Evolutionary conservation across 2,888 invertebrate species (phyloP).

Genomic region (Oconnorella tubifera): DNA sequence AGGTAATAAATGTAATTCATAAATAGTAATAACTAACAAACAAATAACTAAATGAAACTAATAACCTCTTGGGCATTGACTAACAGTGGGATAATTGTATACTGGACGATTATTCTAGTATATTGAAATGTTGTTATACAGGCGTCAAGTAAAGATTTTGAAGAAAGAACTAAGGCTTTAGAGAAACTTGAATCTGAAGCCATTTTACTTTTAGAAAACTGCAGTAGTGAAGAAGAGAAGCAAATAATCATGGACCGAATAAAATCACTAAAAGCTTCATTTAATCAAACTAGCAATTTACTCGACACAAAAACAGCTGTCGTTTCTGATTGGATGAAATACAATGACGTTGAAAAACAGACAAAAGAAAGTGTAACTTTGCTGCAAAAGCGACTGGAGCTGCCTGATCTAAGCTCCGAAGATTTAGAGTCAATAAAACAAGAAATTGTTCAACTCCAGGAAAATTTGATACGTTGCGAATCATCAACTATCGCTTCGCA

Average conservation of each 20-base stretch:
- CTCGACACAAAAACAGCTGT: background rate
- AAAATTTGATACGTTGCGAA: background rate
- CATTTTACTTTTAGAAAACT: background rate
- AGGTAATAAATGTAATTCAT: too few relatives aligned
- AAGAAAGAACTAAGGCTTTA: background rate
- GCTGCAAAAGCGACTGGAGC: slow-evolving; percentile 9
- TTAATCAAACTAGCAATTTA: too few relatives aligned
- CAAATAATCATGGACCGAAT: slow-evolving; percentile 1
- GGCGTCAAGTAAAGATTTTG: too few relatives aligned
- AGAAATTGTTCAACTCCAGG: background rate
- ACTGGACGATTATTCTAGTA: too few relatives aligned
- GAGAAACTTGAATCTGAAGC: slow-evolving; percentile 3
- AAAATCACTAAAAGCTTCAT: background rate
- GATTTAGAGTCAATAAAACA: slow-evolving; percentile 5
- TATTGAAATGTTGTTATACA: too few relatives aligned
- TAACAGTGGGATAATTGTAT: too few relatives aligned
- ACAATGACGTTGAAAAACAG: background rate
- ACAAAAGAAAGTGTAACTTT: background rate
- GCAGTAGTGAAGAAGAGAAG: slow-evolving; percentile 4
- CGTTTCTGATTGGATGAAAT: slow-evolving; percentile 1
- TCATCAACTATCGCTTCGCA: background rate
- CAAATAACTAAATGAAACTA: too few relatives aligned
- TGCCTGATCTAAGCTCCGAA: slow-evolving; percentile 1
- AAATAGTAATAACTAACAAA: too few relatives aligned
- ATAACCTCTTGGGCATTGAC: too few relatives aligned